Base-by-base conservation (phyloP, 2,888 invertebrate species). In the Aphidoletes aphidimyza region DNA sequence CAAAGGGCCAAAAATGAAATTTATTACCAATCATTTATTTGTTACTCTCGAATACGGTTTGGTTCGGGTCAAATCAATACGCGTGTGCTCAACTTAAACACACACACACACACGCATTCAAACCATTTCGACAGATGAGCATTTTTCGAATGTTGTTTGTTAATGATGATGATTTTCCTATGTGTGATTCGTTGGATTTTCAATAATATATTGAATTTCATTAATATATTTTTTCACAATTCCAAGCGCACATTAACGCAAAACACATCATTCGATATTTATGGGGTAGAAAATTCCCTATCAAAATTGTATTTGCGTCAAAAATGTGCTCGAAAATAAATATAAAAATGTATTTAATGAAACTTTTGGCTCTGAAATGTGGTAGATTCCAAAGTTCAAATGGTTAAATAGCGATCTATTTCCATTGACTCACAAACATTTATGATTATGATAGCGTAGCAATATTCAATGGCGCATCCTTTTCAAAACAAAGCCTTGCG, bases 21-120 rank as follows among this genome's bases (percentile, higher is more conserved):
- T 69, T 69, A 69, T 69, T 69, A 69, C 69, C 69, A 69, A 69
- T 69, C 69, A 69, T 69, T 69, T 69, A 69, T 69, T 30, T 69
- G 69, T 69, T 69, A n/a, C n/a, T n/a, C n/a, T 11, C 34, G 34
- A 69, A 22, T 6, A n/a, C 14, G 34, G 30, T 30, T 34, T n/a
- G n/a, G n/a, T n/a, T 54, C 22, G 34, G 69, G 30, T 69, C 69
- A 69, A 69, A 69, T 69, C 69, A 69, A 34, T 69, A 69, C 30
- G 17, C 2, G 9, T 47, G n/a, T 34, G 11, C 69, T 2, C 26
- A 14, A 17, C 14, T 30, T 30, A 26, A 34, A 69, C 69, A 54
- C 22, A 54, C 47, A 69, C n/a, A n/a, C n/a, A n/a, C n/a, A n/a
- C n/a, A n/a, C n/a, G n/a, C n/a, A n/a, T n/a, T n/a, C n/a, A n/a